Base-by-base conservation (phyloP, 2,113 vertebrate genomes). In the Macheiramphus alcinus region DNA sequence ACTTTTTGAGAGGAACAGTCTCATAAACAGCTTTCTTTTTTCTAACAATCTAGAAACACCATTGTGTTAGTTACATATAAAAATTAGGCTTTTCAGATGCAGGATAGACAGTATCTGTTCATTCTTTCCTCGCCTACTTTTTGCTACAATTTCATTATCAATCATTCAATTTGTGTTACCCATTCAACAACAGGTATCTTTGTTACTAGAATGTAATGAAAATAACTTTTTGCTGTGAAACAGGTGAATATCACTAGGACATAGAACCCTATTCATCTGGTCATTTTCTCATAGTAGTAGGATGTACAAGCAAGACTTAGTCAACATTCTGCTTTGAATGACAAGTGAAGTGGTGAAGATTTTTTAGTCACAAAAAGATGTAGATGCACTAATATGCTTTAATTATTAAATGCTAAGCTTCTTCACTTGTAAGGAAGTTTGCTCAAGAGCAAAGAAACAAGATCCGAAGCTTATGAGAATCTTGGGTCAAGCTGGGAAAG, bases 121-220 rank as follows among this genome's bases (percentile, higher is more conserved):
- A 22, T 66, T 68, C 55, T 66, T 65, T 40, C 65, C 47, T 87
- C 76, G 36, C 20, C 48, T 48, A 3, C 21, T 68, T 91, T 76
- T 90, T 79, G 11, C 52, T 88, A 12, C 12, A 10, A 2, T 73
- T 55, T 74, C 23, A 61, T 32, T 58, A 32, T 59, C 52, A n/a
- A 0, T 36, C 21, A n/a, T 55, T 71, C 38, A 19, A 0, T 36
- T 59, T 29, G 40, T 63, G 16, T 38, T 59, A 52, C 18, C 11
- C 16, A 13, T 55, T 59, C 47, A 79, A 82, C 25, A 47, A 4
- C 13, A 5, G 25, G 25, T 52, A 26, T 66, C 15, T 34, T 88
- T 50, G 31, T 55, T 86, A 31, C 17, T 59, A 34, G 22, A 36
- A 19, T 20, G 22, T 80, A 43, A 47, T 31, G 31, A 56, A 65